phyloP scores from a whole-genome alignment of 2,797 vertebrate genomes.

The Notolepis coatsorum region DNA sequence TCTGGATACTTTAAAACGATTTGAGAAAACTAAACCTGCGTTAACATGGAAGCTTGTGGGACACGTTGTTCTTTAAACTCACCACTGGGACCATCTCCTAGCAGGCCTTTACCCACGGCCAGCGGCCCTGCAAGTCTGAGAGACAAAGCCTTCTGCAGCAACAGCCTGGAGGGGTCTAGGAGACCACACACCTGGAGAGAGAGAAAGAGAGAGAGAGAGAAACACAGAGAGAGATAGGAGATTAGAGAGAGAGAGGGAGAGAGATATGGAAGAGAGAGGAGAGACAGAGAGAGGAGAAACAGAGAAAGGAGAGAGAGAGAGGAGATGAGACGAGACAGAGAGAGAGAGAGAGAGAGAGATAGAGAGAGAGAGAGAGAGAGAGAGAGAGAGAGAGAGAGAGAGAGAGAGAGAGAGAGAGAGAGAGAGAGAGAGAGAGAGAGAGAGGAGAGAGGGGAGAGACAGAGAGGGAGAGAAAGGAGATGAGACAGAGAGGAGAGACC shows the following conservation, averaged over 20 bases:
- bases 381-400: slow-evolving; percentile 8
- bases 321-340: neutral
- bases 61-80: slow-evolving; percentile 49
- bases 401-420: neutral
- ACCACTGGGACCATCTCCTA: slow-evolving; percentile 93
- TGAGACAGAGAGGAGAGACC: neutral
- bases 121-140: slow-evolving; percentile 81
- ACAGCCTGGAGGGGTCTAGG: slow-evolving; percentile 90
- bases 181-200: slow-evolving; percentile 87
- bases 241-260: neutral
- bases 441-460: neutral
- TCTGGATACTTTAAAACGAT: too few species aligned
- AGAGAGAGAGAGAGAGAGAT: neutral
- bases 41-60: neutral
- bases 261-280: slow-evolving; percentile 2
- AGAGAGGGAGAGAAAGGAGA: neutral
- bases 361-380: neutral
- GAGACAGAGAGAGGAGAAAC: neutral
- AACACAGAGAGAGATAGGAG: neutral
- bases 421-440: neutral
- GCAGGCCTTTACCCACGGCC: slow-evolving; percentile 84
- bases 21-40: too few species aligned
- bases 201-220: neutral
- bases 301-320: neutral
- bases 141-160: slow-evolving; percentile 90